Conservation (phyloP, 2,113 vertebrate genomes). For the Polypterus senegalus region DNA sequence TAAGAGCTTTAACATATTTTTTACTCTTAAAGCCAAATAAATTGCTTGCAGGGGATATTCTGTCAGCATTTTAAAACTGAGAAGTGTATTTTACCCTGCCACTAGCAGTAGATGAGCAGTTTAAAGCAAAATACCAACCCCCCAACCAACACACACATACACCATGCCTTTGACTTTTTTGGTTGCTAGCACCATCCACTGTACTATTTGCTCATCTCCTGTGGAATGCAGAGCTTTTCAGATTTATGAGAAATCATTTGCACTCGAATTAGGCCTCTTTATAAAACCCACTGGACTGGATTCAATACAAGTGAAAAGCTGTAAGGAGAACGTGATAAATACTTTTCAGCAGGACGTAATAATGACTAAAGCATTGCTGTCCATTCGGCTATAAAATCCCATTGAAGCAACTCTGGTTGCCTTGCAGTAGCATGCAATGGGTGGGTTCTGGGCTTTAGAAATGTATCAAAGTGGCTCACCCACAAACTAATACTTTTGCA, state of each 20-base stretch:
- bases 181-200: slow-evolving; percentile 13
- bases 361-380: slow-evolving; percentile 48
- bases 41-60: no score
- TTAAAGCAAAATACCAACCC: no score
- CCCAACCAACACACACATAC: no score
- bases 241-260: slow-evolving; percentile 31
- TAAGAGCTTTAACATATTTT: no score
- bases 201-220: slow-evolving; percentile 18
- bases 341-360: slow-evolving; percentile 43
- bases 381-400: slow-evolving; percentile 53
- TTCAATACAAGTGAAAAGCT: slow-evolving; percentile 28
- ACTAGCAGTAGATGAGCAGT: no score
- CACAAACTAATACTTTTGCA: background rate
- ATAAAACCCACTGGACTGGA: slow-evolving; percentile 25
- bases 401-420: slow-evolving; percentile 22
- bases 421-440: no score
- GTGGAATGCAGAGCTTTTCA: slow-evolving; percentile 29
- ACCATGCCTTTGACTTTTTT: no score
- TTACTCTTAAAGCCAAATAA: no score
- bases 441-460: no score
- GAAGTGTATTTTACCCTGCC: no score
- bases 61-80: no score
- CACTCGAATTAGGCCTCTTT: slow-evolving; percentile 30
- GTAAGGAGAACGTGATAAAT: slow-evolving; percentile 36
- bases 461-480: no score